Conservation (phyloP, 2,888 invertebrate species). For the Morinoia aosen region DNA sequence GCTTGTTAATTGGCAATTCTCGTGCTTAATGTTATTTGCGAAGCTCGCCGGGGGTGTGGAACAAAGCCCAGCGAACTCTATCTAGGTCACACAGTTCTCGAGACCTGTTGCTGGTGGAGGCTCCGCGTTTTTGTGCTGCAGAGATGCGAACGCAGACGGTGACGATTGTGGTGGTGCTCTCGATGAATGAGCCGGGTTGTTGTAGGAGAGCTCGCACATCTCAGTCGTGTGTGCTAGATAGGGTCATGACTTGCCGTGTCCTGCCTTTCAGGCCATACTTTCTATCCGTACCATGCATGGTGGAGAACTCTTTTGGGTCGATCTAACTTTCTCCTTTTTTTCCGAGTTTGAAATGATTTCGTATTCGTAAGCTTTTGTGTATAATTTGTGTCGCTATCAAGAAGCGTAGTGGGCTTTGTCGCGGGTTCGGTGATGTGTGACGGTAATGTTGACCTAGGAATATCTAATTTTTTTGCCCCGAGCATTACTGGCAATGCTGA, state of each 20-base stretch:
- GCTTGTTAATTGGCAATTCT: neutral
- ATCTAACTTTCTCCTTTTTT: neutral
- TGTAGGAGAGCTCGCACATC: neutral
- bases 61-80: neutral
- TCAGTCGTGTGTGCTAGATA: neutral
- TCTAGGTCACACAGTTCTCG: neutral
- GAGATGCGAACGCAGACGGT: conserved; percentile 1
- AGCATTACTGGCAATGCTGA: too few species aligned
- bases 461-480: too few species aligned
- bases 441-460: too few species aligned
- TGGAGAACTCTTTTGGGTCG: neutral
- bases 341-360: neutral
- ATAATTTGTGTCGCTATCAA: neutral
- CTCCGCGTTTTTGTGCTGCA: neutral
- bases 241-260: neutral
- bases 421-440: too few species aligned
- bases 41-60: neutral
- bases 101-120: neutral
- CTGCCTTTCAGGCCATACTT: neutral
- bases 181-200: neutral
- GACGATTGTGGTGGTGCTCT: neutral
- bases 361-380: neutral
- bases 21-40: neutral
- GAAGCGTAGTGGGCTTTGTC: neutral
- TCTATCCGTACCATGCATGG: neutral